Conservation (phyloP, 37 sponge, comb jelly and placozoan species). For the Lycopodina hypogea region DNA sequence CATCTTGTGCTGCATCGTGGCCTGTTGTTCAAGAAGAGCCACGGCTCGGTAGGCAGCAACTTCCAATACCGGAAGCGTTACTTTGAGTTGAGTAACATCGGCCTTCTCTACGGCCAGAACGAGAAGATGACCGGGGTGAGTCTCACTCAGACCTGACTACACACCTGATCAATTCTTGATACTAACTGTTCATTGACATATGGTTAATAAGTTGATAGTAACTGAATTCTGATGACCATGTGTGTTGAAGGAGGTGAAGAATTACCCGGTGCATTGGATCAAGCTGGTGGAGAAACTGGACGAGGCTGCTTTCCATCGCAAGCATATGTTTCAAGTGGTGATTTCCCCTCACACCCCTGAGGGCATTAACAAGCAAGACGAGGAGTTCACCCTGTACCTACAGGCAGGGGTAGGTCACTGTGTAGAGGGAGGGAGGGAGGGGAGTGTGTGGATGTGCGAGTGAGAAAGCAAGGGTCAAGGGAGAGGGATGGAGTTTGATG, state of each 20-base stretch:
- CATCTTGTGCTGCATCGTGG: slow-evolving; percentile 62
- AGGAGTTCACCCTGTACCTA: slow-evolving; percentile 53
- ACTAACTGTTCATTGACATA: neutral
- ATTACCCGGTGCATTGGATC: slow-evolving; percentile 74
- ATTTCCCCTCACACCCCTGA: slow-evolving; percentile 19
- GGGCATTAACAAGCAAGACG: neutral
- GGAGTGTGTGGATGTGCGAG: slow-evolving; percentile 17
- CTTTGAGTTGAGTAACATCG: slow-evolving; percentile 74
- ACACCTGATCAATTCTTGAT: neutral
- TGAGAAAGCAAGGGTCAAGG: neutral
- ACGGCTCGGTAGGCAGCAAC: slow-evolving; percentile 19
- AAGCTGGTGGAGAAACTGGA: slow-evolving; percentile 84
- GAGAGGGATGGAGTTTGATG: too few relatives aligned
- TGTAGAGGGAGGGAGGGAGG: neutral
- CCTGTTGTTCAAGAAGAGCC: slow-evolving; percentile 58
- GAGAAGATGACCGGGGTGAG: slow-evolving; percentile 48
- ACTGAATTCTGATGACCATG: too few relatives aligned
- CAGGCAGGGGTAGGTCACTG: slow-evolving; percentile 64
- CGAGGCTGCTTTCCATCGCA: slow-evolving; percentile 74
- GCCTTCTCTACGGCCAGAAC: slow-evolving; percentile 54
- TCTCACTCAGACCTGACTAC: neutral
- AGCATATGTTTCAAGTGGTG: slow-evolving; percentile 88
- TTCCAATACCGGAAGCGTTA: slow-evolving; percentile 61
- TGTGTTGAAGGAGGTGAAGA: slow-evolving; percentile 54
- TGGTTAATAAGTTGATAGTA: too few relatives aligned